phyloP scores from a whole-genome alignment of 2,113 vertebrate species.

The Mola mola region DNA sequence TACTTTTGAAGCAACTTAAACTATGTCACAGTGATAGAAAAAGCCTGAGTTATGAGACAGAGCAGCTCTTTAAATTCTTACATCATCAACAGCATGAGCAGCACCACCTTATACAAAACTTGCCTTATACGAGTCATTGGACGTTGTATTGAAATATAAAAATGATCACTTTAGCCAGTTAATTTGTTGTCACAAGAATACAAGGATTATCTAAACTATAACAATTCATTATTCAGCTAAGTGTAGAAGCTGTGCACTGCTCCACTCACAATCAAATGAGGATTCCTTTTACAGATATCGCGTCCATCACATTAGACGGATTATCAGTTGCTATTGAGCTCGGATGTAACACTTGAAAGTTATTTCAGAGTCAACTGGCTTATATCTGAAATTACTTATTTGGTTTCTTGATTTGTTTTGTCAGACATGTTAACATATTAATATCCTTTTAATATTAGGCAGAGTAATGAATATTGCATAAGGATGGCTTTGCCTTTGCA shows the following conservation, averaged over 20 bases:
- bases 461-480: conserved; percentile 4
- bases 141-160: not conserved
- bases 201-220: not conserved
- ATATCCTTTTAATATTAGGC: not conserved
- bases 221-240: not conserved
- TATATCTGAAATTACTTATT: too few species aligned
- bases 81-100: not conserved
- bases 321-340: too few species aligned
- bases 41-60: not conserved
- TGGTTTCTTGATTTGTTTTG: conserved; percentile 1
- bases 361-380: too few species aligned
- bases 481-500: not conserved
- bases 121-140: not conserved
- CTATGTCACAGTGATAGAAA: too few species aligned
- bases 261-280: not conserved
- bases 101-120: not conserved
- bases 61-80: not conserved
- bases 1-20: not conserved
- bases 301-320: too few species aligned
- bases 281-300: too few species aligned
- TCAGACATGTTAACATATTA: not conserved
- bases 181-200: too few species aligned
- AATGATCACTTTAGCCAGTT: not conserved
- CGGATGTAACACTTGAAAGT: too few species aligned
- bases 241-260: not conserved